Evolutionary conservation across 2,113 vertebrate genomes (phyloP), one percentile per base, ranked within the genome.

Genomic region (Coracopsis vasa): DNA sequence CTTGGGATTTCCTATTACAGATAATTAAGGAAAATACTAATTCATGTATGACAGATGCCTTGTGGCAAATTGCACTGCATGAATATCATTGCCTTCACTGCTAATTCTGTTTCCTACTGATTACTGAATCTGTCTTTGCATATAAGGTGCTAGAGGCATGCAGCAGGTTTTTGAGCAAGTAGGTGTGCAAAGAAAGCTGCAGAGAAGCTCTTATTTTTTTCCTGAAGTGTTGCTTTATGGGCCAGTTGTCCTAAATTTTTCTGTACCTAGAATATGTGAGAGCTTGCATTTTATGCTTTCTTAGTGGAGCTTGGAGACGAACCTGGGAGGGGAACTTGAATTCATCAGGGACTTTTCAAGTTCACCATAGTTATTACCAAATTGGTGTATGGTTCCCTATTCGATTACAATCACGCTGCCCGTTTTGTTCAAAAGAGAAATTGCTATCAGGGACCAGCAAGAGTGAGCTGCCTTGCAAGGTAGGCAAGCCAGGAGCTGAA

Each of bases 11-110:
- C 88, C 91, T 91, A 95, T 95, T 92, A 91, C 25, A 79, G 88
- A 91, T 91, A 95, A 96, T 96, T 95, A 96, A 94, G 91, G 92
- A 92, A 96, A 97, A 95, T 73, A 95, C 92, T 90, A 92, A 94
- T 96, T 97, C 80, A 88, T 53, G 54, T 69, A 86, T 87, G 80
- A 78, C 94, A 95, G 95, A 90, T 80, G 88, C 87, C 87, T 94
- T 78, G 79, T 92, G 73, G 80, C 96, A 93, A 96, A 90, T 84
- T 84, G 83, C 78, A 64, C 74, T 84, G 66, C 66, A 37, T 70
- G 64, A 95, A 45, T 95, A 85, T 80, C 80, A 88, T 51, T 90
- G 67, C 82, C 85, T 96, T 95, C 39, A 25, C 67, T 88, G 48
- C 56, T 73, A 83, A 88, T 94, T 95, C 86, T 67, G 64, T 58